phyloP scores from a whole-genome alignment of 2,113 vertebrate species.

The Calyptommatus sinebrachiatus region DNA sequence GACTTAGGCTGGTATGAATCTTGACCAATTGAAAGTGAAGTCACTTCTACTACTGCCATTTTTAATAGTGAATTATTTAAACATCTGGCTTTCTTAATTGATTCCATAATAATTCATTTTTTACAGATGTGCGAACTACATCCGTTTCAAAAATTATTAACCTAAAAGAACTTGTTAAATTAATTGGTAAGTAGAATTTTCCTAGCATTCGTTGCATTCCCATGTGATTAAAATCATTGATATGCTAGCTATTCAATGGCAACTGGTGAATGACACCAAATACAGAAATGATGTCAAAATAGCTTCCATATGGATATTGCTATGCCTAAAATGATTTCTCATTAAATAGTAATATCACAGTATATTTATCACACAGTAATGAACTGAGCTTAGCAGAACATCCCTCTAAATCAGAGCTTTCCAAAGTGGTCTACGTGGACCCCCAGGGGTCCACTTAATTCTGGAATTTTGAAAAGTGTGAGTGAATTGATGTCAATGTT shows the following conservation, averaged over 20 bases:
- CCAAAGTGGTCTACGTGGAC: no score
- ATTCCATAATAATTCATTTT: neutral
- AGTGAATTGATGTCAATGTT: no score
- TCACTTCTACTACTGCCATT: no score
- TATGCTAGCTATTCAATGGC: neutral
- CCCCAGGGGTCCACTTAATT: no score
- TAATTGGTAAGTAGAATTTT: conserved; percentile 18
- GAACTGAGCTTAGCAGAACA: neutral
- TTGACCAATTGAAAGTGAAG: neutral
- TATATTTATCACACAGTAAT: neutral
- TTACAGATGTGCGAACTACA: neutral
- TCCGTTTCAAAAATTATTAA: conserved; percentile 3
- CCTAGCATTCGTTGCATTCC: neutral
- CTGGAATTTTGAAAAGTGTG: no score
- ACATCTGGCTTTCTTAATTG: neutral
- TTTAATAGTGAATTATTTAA: neutral
- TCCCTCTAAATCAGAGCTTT: no score
- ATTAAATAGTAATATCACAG: no score
- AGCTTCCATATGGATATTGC: neutral
- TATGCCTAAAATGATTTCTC: neutral
- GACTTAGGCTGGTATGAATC: neutral
- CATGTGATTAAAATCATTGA: neutral
- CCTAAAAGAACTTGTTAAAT: conserved; percentile 19
- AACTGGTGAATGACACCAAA: neutral
- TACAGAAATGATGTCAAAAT: neutral